phyloP scores from a whole-genome alignment of 1,140 invertebrate genomes.

The Apis laboriosa region DNA sequence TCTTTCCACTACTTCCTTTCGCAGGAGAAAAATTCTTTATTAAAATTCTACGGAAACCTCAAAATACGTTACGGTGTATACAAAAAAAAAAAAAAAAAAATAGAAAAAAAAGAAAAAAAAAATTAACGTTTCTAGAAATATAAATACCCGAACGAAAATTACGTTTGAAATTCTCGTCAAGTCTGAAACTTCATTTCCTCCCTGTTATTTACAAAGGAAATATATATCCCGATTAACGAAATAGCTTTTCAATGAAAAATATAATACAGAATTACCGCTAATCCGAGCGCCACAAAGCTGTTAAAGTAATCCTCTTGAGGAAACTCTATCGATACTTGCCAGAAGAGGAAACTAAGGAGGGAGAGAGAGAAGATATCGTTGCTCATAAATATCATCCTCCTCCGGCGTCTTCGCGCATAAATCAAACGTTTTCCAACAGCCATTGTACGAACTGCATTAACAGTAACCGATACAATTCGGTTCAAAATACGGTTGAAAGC shows the following conservation, averaged over 20 bases:
- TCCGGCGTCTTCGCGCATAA: constrained; percentile 12
- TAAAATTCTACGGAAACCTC: no score
- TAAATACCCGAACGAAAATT: no score
- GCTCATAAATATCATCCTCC: constrained; percentile 14
- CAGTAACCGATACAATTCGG: constrained; percentile 22
- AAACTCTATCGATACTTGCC: constrained; percentile 4
- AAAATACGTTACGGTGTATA: no score
- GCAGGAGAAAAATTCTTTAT: no score
- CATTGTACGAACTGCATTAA: constrained; percentile 3
- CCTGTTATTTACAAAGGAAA: no score
- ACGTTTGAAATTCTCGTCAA: no score
- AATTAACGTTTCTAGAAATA: no score
- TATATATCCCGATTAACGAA: neutral
- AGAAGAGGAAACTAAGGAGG: neutral
- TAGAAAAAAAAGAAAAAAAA: no score
- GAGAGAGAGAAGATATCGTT: neutral
- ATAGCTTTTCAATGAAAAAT: neutral
- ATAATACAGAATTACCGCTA: neutral
- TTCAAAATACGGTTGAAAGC: no score
- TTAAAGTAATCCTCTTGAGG: constrained; percentile 2
- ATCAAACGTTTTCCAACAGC: constrained; percentile 13
- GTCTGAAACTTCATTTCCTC: no score
- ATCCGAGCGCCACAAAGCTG: neutral
- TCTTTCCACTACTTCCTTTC: no score
- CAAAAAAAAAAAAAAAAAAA: no score